Conservation (phyloP, 1,140 invertebrate species). For the Eumeta japonica region DNA sequence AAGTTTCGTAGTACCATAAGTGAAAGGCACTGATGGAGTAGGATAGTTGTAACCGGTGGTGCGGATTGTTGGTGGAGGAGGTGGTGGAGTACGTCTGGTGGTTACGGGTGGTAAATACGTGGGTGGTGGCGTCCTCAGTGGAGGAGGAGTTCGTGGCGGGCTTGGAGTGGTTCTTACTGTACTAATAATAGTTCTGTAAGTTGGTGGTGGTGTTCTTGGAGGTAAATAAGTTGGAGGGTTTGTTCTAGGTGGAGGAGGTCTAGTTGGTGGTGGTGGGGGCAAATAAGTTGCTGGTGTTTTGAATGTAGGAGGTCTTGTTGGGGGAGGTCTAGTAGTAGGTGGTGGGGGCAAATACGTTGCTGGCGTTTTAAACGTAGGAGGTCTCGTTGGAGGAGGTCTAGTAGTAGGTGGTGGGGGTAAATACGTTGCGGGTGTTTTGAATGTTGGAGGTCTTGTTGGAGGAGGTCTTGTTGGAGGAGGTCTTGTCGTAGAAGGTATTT, state of each 20-base stretch:
- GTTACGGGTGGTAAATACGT: conserved; percentile 10
- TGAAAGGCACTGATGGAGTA: conserved; percentile 5
- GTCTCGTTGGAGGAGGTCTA: conserved; percentile 6
- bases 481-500: conserved; percentile 2
- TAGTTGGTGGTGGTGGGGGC: conserved; percentile 12
- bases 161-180: conserved; percentile 1
- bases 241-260: conserved; percentile 2
- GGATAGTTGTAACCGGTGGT: conserved; percentile 11
- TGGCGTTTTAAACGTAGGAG: conserved; percentile 11
- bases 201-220: not conserved
- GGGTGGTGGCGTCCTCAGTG: conserved; percentile 1
- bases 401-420: conserved; percentile 10
- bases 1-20: conserved; percentile 13
- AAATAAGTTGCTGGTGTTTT: conserved; percentile 15
- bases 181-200: no score
- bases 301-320: conserved; percentile 4
- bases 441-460: conserved; percentile 4
- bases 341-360: conserved; percentile 11
- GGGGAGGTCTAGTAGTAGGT: conserved; percentile 9
- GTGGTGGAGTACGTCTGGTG: conserved; percentile 6
- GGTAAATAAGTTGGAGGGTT: not conserved
- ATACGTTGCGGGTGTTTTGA: conserved; percentile 1
- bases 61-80: conserved; percentile 9
- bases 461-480: conserved; percentile 4
- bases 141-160: conserved; percentile 10